Evolutionary conservation across 2,113 vertebrate genomes (phyloP), one percentile per base, ranked within the genome.

Genomic region (Forbesichthys agassizii): DNA sequence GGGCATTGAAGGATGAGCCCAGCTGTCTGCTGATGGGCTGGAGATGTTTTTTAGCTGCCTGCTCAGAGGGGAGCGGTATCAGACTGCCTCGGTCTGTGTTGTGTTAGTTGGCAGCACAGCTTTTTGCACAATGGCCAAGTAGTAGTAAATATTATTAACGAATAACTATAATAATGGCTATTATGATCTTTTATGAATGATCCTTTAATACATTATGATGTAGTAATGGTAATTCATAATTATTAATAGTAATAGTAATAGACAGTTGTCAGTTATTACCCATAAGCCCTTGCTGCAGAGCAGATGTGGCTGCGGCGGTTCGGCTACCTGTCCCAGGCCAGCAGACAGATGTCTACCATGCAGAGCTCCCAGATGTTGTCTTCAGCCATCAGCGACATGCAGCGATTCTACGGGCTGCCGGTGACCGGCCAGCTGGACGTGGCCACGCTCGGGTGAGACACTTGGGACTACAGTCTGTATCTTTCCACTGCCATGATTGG

Each of bases 251-350:
- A 49, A 49, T 27, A 27, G 27, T 27, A 27, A 27, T 27, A 27
- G 27, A 27, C 27, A 12, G 48, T 49, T 54, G 12, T 4, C 53
- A 6, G n/a, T 54, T n/a, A 14, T n/a, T 33, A 11, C 18, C 54
- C 14, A 56, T 14, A 13, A 46, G 51, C n/a, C 0, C 46, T 74
- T 33, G 20, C 61, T 47, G 33, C 47, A 33, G 18, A 16, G 0
- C 14, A 99, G 98, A 92, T 95, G 49, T 99, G 97, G 98, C 93
- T 99, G 61, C 95, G 94, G 71, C 91, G 91, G 66, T 99, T 96
- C 0, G 97, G 98, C 55, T 98, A 97, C 93, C 92, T 99, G 79
- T 96, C 97, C 0, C 95, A 95, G 84, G 91, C 93, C 64, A 96
- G 94, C 84, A 91, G 91, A 54, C 95, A 96, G 86, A 96, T 98